Base-by-base conservation (phyloP, 37 sponge, comb jelly and placozoan genomes). In the Geodia barretti region DNA sequence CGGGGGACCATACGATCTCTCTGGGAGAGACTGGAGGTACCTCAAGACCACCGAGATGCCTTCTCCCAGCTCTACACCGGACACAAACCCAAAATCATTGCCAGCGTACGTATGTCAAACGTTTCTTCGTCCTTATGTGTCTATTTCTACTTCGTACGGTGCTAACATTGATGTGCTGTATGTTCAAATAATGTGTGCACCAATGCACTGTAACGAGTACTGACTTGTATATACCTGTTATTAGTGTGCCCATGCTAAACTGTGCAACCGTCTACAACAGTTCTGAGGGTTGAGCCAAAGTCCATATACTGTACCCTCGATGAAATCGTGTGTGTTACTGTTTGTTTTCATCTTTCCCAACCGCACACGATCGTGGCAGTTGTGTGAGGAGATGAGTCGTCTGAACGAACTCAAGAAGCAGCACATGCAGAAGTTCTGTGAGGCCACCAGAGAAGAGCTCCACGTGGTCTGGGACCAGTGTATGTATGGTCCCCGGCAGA, bases 381-480 rank as follows among this genome's bases (percentile, higher is more conserved):
- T 93, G 43, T 36, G 86, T 20, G n/a, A 35, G 19, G 93, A 96
- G 73, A 54, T 90, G 36, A 72, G 87, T 1, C 75, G 91, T 14
- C 75, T 96, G 39, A 81, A 89, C 30, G 84, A 90, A 26, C 65
- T 92, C 62, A 92, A 90, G 80, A 83, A 65, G 35, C 43, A 79
- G 32, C 79, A 96, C 77, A 77, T 96, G 76, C 47, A 78, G 21
- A 79, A 31, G 61, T 92, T 96, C 77, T 84, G 92, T 70, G 60
- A 82, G 64, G 70, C 81, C 25, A 96, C 93, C 1, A 64, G 91
- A 20, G 74, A 64, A 4, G 93, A 96, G 76, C 84, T 96, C 61
- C 68, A 37, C 70, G 81, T 85, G 34, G 68, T 90, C 8, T 96
- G 96, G 96, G 93, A 92, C 74, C 59, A 79, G 36, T 92, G 93